phyloP scores from a whole-genome alignment of 2,888 invertebrate species.

The Bursaphelenchus okinawaensis region DNA sequence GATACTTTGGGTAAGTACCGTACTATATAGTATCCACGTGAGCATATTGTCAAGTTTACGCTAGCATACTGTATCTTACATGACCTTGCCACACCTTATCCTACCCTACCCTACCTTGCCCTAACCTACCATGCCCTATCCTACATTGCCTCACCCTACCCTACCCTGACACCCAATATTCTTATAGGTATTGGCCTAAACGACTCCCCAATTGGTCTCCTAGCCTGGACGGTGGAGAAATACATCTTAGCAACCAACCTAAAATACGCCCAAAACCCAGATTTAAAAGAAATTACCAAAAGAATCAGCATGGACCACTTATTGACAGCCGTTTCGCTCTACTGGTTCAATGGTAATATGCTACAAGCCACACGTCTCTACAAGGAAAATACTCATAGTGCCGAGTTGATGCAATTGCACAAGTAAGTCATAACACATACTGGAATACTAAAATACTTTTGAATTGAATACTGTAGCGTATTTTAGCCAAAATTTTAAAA shows the following conservation, averaged over 20 bases:
- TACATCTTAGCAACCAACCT: slow-evolving; percentile 71
- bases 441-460: too few relatives aligned
- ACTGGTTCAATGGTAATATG: slow-evolving; percentile 71
- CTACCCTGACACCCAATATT: too few relatives aligned
- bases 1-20: slow-evolving; percentile 67
- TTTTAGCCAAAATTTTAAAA: too few relatives aligned
- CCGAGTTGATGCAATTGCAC: neutral
- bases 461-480: too few relatives aligned
- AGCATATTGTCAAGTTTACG: too few relatives aligned
- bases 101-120: too few relatives aligned
- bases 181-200: slow-evolving; percentile 66
- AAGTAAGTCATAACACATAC: neutral
- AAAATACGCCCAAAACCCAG: slow-evolving; percentile 65
- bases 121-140: too few relatives aligned
- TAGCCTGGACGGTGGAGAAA: slow-evolving; percentile 83
- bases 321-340: slow-evolving; percentile 75
- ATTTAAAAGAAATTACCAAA: slow-evolving; percentile 59
- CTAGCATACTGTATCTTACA: too few relatives aligned
- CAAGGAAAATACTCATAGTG: slow-evolving; percentile 63
- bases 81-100: too few relatives aligned
- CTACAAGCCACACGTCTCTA: slow-evolving; percentile 73
- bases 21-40: too few relatives aligned
- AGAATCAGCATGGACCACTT: slow-evolving; percentile 70
- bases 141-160: too few relatives aligned
- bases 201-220: slow-evolving; percentile 77